Conservation (phyloP, 2,888 invertebrate genomes). For the Oxystoma pomonae region DNA sequence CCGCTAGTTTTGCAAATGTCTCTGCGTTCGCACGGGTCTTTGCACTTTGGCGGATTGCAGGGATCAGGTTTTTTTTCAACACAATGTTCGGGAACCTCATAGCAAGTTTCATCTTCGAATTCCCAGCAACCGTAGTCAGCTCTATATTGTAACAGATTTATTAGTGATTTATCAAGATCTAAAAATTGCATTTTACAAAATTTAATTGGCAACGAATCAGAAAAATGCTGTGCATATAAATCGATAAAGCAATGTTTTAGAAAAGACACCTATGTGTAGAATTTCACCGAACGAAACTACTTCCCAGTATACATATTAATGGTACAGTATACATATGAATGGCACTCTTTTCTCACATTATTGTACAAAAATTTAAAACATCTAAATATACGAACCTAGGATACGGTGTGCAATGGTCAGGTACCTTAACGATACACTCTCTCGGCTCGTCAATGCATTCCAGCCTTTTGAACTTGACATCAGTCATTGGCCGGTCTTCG, state of each 20-base stretch:
- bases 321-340: too few species aligned
- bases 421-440: constrained; percentile 18
- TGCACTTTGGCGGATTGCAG: constrained; percentile 1
- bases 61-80: constrained; percentile 12
- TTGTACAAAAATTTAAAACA: too few species aligned
- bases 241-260: too few species aligned
- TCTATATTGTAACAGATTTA: too few species aligned
- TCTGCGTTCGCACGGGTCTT: constrained; percentile 5
- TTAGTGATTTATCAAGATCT: constrained; percentile 18
- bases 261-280: too few species aligned
- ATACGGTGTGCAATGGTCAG: constrained; percentile 20
- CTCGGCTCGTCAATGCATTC: constrained; percentile 24
- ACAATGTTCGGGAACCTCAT: constrained; percentile 18
- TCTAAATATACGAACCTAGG: too few species aligned
- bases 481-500: constrained; percentile 26
- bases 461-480: constrained; percentile 26
- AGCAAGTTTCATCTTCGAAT: constrained; percentile 19
- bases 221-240: too few species aligned
- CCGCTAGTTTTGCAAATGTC: not conserved
- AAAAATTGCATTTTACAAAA: constrained; percentile 17
- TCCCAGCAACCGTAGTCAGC: constrained; percentile 35
- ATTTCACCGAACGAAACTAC: too few species aligned
- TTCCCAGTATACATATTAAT: too few species aligned
- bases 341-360: too few species aligned
- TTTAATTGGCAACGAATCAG: too few species aligned